Evolutionary conservation across 2,797 vertebrate species (phyloP).

Genomic region (Chaenodraco wilsoni): DNA sequence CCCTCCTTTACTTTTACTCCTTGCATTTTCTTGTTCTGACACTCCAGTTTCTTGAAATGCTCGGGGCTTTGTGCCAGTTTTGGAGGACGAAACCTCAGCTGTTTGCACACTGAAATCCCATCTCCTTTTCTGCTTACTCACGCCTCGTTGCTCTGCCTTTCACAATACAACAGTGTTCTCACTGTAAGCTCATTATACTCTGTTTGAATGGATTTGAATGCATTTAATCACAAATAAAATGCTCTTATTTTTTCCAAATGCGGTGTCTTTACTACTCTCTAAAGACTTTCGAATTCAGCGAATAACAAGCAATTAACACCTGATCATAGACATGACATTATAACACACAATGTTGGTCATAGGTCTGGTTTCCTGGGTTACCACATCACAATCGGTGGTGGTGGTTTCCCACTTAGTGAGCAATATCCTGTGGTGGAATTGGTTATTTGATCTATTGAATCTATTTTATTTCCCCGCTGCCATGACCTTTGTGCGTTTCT

Average conservation of each 20-base stretch:
- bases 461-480: constrained; percentile 38
- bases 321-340: constrained; percentile 1
- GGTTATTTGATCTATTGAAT: constrained; percentile 64
- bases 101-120: constrained; percentile 20
- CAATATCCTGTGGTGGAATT: constrained; percentile 20
- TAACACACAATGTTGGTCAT: not conserved
- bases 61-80: constrained; percentile 52
- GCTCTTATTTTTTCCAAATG: not conserved
- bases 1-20: not conserved
- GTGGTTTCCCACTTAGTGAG: constrained; percentile 36
- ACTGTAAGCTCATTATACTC: constrained; percentile 56
- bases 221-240: constrained; percentile 18
- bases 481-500: constrained; percentile 32
- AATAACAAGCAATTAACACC: not conserved
- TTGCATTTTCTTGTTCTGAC: constrained; percentile 1
- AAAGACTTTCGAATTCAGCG: not conserved
- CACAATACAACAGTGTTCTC: constrained; percentile 53
- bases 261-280: not conserved
- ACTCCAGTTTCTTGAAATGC: constrained; percentile 40
- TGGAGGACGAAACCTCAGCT: constrained; percentile 46
- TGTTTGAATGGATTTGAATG: constrained; percentile 21
- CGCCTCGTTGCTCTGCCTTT: constrained; percentile 27
- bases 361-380: constrained; percentile 5
- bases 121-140: constrained; percentile 55
- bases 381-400: not conserved